Evolutionary conservation across 2,797 vertebrate species (phyloP).

Genomic region (Catostomus latipinnis): DNA sequence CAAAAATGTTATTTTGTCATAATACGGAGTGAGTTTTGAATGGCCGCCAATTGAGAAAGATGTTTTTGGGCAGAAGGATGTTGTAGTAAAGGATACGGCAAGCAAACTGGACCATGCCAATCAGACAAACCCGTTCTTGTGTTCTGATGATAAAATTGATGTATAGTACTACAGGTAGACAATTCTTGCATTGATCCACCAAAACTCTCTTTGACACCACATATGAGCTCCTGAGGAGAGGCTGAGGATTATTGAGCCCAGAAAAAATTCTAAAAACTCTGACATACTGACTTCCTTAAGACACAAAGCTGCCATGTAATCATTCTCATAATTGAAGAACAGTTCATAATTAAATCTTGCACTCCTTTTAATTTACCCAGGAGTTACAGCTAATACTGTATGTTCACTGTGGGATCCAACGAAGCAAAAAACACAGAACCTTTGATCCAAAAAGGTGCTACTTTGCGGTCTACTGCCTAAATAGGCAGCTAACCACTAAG

Average conservation of each 20-base stretch:
- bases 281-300: constrained; percentile 46
- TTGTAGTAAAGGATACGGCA: no score
- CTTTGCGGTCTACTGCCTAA: background rate
- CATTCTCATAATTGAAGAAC: constrained; percentile 63
- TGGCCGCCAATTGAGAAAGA: background rate
- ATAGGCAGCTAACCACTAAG: background rate
- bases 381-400: constrained; percentile 40
- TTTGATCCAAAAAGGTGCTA: background rate
- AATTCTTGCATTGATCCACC: background rate
- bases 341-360: constrained; percentile 61
- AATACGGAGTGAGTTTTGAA: background rate
- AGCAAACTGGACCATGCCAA: no score
- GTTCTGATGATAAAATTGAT: no score
- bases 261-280: constrained; percentile 20
- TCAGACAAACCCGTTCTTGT: no score
- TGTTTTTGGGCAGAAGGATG: no score
- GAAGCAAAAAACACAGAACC: background rate
- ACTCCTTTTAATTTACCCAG: constrained; percentile 54
- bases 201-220: background rate
- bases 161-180: background rate
- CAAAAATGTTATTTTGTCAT: no score
- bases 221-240: constrained; percentile 18
- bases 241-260: constrained; percentile 46
- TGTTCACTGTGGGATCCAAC: constrained; percentile 1
- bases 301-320: constrained; percentile 59